Evolutionary conservation across 2,888 invertebrate species (phyloP).

Genomic region (Sarcophaga caerulescens): DNA sequence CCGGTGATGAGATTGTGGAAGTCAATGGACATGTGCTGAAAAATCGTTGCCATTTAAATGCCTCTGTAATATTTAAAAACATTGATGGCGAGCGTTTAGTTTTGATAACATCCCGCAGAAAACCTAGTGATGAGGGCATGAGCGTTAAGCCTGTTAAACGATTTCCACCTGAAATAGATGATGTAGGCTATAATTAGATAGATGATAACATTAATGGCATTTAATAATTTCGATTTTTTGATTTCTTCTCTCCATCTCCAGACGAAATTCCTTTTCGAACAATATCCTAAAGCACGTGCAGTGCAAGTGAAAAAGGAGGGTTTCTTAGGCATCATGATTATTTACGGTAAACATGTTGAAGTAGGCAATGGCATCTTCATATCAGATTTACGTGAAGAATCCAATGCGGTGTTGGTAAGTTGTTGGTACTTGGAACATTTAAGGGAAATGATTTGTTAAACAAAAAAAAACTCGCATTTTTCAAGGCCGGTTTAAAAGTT

Average conservation of each 20-base stretch:
- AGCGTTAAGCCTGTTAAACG: constrained; percentile 94
- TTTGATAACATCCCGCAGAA: constrained; percentile 84
- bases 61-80: constrained; percentile 96
- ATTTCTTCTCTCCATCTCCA: constrained; percentile 42
- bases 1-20: constrained; percentile 98
- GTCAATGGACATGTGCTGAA: constrained; percentile 96
- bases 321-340: constrained; percentile 94
- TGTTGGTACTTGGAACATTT: background rate
- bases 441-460: background rate
- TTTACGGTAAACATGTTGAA: constrained; percentile 95
- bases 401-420: constrained; percentile 90
- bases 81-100: constrained; percentile 91
- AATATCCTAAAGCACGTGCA: constrained; percentile 84
- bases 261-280: constrained; percentile 79
- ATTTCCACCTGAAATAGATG: constrained; percentile 91
- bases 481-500: constrained; percentile 94
- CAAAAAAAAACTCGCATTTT: constrained; percentile 65
- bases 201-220: background rate
- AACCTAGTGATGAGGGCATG: constrained; percentile 83
- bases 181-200: constrained; percentile 83
- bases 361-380: constrained; percentile 96
- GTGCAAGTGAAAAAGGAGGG: constrained; percentile 92
- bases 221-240: no score
- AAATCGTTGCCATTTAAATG: constrained; percentile 97
- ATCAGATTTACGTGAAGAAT: constrained; percentile 95